Evolutionary conservation across 2,113 vertebrate species (phyloP).

Genomic region (Stigmatopora nigra): DNA sequence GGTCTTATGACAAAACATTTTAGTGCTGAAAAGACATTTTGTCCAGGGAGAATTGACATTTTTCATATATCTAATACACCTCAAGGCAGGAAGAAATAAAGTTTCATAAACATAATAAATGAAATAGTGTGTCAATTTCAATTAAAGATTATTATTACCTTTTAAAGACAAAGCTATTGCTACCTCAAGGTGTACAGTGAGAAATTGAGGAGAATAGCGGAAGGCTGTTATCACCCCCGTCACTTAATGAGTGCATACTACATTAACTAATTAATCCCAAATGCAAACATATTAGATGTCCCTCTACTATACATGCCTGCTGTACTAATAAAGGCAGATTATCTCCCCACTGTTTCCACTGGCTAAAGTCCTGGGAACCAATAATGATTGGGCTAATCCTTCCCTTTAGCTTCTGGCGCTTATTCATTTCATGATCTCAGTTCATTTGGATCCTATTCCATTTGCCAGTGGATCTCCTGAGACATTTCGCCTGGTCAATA

Average conservation of each 20-base stretch:
- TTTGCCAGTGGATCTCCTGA: not conserved
- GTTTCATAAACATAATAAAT: not conserved
- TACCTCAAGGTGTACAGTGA: too few species aligned
- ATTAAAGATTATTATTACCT: too few species aligned
- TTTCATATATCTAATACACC: not conserved
- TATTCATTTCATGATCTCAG: not conserved
- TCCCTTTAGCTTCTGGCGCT: not conserved
- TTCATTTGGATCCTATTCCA: not conserved
- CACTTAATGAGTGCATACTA: conserved; percentile 1
- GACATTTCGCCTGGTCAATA: not conserved
- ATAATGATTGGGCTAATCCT: not conserved
- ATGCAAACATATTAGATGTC: conserved; percentile 4
- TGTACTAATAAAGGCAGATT: not conserved
- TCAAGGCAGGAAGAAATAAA: not conserved
- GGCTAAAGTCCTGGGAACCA: not conserved
- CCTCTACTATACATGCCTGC: conserved; percentile 7
- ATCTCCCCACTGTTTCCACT: conserved; percentile 5
- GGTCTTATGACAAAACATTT: not conserved
- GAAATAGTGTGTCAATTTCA: too few species aligned
- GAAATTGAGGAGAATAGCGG: not conserved
- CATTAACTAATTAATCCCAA: not conserved
- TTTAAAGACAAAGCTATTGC: too few species aligned
- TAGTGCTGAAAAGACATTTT: not conserved
- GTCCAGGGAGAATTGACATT: not conserved
- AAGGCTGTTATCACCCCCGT: conserved; percentile 5